Evolutionary conservation across 92 coral and sea anemone species (phyloP).

Genomic region (Epizoanthus illoricatus): DNA sequence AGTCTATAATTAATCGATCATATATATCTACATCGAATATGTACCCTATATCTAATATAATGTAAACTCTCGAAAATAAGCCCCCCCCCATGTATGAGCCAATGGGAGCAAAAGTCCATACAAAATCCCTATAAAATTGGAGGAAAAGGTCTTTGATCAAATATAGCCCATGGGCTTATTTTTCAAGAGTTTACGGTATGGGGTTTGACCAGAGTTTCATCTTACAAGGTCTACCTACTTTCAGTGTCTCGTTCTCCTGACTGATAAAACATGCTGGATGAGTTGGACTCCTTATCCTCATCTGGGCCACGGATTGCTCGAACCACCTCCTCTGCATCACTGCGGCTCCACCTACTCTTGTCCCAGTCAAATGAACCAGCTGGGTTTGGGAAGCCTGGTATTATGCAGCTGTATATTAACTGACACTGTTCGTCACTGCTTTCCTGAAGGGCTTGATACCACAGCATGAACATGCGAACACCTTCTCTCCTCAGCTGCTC

Average conservation of each 20-base stretch:
- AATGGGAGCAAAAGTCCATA: no score
- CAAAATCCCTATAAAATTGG: no score
- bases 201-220: neutral
- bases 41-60: no score
- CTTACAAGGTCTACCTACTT: constrained; percentile 46
- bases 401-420: constrained; percentile 82
- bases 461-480: constrained; percentile 84
- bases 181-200: neutral
- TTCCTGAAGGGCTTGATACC: constrained; percentile 88
- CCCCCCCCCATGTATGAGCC: no score
- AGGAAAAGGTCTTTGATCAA: neutral
- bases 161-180: neutral
- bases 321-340: constrained; percentile 77
- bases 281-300: constrained; percentile 54
- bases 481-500: constrained; percentile 85
- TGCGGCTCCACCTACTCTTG: constrained; percentile 57
- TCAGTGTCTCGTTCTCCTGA: constrained; percentile 67
- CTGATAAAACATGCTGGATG: constrained; percentile 61
- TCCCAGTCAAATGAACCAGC: constrained; percentile 69
- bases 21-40: no score
- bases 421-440: constrained; percentile 84
- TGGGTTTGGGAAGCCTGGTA: constrained; percentile 96
- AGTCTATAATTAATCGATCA: no score
- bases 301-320: constrained; percentile 70
- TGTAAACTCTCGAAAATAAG: no score